Evolutionary conservation across 2,888 invertebrate species (phyloP).

Genomic region (Agriopis aurantiaria): DNA sequence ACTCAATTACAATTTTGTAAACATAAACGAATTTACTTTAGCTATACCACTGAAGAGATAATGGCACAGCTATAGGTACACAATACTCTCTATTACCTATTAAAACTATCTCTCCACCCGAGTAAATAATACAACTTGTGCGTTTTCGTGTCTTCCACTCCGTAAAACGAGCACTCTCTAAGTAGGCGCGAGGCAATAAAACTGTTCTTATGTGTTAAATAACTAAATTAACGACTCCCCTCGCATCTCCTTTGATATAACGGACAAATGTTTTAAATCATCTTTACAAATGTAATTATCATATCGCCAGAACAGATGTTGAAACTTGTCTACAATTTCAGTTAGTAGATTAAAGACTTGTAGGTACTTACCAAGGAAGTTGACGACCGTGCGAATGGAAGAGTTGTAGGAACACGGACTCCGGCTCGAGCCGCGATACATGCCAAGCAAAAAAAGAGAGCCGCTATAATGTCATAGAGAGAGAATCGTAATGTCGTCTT

Average conservation of each 20-base stretch:
- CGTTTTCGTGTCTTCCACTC: not conserved
- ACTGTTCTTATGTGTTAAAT: constrained; percentile 40
- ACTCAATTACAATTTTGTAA: too few species aligned
- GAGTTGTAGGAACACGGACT: too few species aligned
- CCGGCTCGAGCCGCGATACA: too few species aligned
- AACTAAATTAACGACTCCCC: constrained; percentile 41
- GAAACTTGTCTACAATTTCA: constrained; percentile 8
- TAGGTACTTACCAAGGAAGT: too few species aligned
- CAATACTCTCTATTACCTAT: too few species aligned
- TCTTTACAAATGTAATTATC: constrained; percentile 28
- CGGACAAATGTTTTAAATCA: constrained; percentile 30
- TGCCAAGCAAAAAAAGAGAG: too few species aligned
- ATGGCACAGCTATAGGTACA: too few species aligned
- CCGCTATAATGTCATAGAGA: too few species aligned
- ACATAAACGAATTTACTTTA: too few species aligned
- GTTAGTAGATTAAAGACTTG: not conserved
- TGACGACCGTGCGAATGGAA: too few species aligned
- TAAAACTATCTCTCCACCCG: not conserved
- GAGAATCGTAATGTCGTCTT: too few species aligned
- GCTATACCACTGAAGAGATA: too few species aligned
- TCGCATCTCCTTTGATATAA: constrained; percentile 39
- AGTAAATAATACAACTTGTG: not conserved
- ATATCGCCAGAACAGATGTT: constrained; percentile 17
- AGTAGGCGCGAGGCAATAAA: constrained; percentile 47
- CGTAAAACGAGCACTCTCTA: constrained; percentile 41